Evolutionary conservation across 2,888 invertebrate species (phyloP), one percentile per base, ranked within the genome.

Genomic region (Caradrina kadenii): DNA sequence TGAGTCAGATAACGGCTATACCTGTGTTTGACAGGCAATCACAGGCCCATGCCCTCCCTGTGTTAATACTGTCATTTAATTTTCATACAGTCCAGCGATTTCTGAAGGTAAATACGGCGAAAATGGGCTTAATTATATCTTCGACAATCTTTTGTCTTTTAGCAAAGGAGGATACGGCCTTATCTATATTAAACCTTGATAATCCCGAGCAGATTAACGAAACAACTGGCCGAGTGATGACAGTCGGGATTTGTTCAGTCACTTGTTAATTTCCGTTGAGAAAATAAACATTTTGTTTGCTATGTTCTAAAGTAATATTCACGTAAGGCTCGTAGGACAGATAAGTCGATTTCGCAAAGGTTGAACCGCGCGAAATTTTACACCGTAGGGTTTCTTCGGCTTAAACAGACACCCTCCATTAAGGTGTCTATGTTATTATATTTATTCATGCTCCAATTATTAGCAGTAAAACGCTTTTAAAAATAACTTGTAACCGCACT

Each of bases 1-100:
- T 83, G 82, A 78, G 82, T 80, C 81, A 83, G 82, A 82, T 87
- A 89, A 90, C 87, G 83, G 75, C 82, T 78, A 81, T 84, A 87
- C 86, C 88, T 91, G 91, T 76, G 75, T 79, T 76, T 89, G 91
- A 91, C 91, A 91, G 88, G 86, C 82, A 88, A 90, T 91, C 88
- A 86, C 70, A 69, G 68, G 70, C 80, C 76, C 63, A 52, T 55
- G 35, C 80, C 70, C 73, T 59, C 77, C 76, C 73, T 68, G 79
- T 83, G 78, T 82, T 82, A 79, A 82, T 79, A 83, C 77, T 82
- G 81, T 80, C 84, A 79, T 80, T 85, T 69, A 80, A 84, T 86
- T 85, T 82, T 79, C 74, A 69, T 73, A 82, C 62, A 72, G 68
- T 76, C 53, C 71, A 73, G 63, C 42, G 62, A 68, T 70, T 84